Evolutionary conservation across 2,797 vertebrate species (phyloP), one percentile per base, ranked within the genome.

Genomic region (Pseudomugil tenellus): DNA sequence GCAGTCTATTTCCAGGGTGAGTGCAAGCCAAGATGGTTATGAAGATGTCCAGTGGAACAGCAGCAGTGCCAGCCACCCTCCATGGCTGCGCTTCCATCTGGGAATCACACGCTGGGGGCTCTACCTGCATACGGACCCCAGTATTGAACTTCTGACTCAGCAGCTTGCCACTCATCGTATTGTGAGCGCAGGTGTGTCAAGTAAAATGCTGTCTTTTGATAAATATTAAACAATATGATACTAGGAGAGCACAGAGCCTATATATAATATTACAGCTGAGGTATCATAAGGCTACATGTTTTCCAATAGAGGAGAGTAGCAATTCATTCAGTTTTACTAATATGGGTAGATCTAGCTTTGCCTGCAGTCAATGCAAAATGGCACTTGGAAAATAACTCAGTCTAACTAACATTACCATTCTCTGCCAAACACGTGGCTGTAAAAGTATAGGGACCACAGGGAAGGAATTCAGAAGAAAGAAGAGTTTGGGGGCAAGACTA

Each of bases 51-150:
- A 68, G 46, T 93, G 90, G 91, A 93, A 84, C 79, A 67, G 81
- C 72, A 92, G 67, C 67, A 71, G 65, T 1, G 49, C 70, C 31
- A 92, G 92, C 51, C 92, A 92, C 12, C 94, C 95, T 0, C 56
- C 92, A 1, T 94, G 94, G 94, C 90, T 95, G 25, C 92, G 90
- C 26, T 95, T 95, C 85, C 94, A 95, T 14, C 70, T 96, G 0
- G 90, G 92, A 55, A 96, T 96, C 81, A 93, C 93, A 58, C 93
- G 93, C 74, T 94, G 93, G 48, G 92, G 95, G 87, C 90, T 96
- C 59, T 96, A 95, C 61, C 72, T 89, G 12, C 91, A 92, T n/a
- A 79, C 0, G n/a, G 94, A 96, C 78, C 85, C 92, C 51, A 85
- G 90, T 79, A 73, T 92, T 83, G 81, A 76, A 3, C 4, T 12